These are phyloP conservation scores for Oxystoma pomonae DNA, from an alignment of 2,888 invertebrate species.

Conservation along the genomic window DNA sequence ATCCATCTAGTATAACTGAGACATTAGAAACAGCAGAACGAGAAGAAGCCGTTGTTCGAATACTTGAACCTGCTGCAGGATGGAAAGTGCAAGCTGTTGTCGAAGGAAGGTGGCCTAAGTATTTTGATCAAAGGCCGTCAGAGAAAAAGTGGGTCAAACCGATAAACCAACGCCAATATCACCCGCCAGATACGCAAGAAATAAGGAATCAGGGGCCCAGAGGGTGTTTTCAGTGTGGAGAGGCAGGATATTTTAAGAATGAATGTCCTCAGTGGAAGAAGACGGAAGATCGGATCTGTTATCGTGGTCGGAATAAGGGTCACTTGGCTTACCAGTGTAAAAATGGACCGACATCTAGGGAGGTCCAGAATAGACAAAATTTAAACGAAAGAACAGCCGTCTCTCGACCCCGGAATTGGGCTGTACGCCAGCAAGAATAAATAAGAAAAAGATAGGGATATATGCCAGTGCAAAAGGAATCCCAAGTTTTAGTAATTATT, in stretches of 20 bases:
- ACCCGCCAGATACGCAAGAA: neutral
- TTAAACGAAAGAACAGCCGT: slow-evolving; percentile 7
- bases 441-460: slow-evolving; percentile 1
- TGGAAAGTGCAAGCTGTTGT: neutral
- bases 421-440: slow-evolving; percentile 3
- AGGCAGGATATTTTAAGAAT: neutral
- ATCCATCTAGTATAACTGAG: neutral
- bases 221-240: neutral
- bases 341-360: neutral
- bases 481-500: neutral
- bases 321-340: neutral
- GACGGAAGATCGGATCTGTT: neutral
- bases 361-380: neutral
- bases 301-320: neutral
- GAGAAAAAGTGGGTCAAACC: neutral
- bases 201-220: neutral
- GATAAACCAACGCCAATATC: neutral
- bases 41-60: slow-evolving; percentile 4
- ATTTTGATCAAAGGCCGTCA: too few relatives aligned
- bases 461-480: neutral
- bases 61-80: neutral
- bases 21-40: slow-evolving; percentile 1
- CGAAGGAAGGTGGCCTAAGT: too few relatives aligned
- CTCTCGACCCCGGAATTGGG: slow-evolving; percentile 5
- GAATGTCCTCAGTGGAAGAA: neutral